A percentile compares a stretch with the other conserved stretches of the same genome.
Conservation (phyloP, 2,888 invertebrate genomes). For the Deilephila porcellus region DNA sequence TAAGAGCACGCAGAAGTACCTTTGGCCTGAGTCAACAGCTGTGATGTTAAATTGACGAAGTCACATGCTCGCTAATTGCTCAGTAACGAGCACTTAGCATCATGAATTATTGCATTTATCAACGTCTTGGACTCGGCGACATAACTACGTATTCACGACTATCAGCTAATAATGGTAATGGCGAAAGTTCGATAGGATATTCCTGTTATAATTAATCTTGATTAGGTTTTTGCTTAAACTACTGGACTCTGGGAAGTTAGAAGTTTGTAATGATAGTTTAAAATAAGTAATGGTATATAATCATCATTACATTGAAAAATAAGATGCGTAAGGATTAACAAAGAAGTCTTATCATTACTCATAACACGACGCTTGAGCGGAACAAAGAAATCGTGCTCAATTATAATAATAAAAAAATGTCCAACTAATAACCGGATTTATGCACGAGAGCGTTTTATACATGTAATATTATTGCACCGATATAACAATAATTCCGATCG, state of each 20-base stretch:
- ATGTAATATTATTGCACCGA: too few species aligned
- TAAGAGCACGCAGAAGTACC: constrained; percentile 20
- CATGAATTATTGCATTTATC: constrained; percentile 57
- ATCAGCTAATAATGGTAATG: neutral
- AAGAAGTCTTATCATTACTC: constrained; percentile 13
- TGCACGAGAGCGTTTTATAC: neutral
- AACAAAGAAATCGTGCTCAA: constrained; percentile 5
- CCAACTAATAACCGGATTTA: neutral
- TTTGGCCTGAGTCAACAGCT: constrained; percentile 31
- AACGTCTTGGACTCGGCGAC: constrained; percentile 38
- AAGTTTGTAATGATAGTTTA: too few species aligned
- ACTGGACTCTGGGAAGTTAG: neutral
- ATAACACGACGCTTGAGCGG: neutral
- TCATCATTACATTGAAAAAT: neutral
- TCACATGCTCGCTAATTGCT: constrained; percentile 65
- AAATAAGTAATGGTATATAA: neutral
- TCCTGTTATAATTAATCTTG: neutral
- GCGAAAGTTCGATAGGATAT: neutral
- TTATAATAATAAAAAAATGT: neutral
- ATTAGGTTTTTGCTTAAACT: neutral
- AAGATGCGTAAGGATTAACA: neutral
- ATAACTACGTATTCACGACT: neutral
- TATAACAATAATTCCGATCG: too few species aligned
- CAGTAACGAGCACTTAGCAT: constrained; percentile 66
- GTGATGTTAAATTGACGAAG: constrained; percentile 60